Base-by-base conservation (phyloP, 2,113 vertebrate species). In the Tor tambroides region DNA sequence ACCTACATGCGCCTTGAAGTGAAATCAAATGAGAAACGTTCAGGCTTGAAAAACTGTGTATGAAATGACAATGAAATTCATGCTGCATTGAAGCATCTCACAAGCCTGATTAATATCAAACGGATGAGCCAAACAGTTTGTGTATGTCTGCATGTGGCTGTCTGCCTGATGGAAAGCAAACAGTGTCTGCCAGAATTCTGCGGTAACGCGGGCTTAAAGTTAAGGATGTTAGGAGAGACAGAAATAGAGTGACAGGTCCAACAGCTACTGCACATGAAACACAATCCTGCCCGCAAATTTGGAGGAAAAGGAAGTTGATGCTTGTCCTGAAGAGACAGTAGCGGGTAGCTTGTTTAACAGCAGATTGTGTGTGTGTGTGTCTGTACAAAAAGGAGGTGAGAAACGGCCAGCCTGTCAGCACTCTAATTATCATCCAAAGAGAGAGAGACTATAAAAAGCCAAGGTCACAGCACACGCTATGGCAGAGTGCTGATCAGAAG, bases 401-500 rank as follows among this genome's bases (percentile, higher is more conserved):
- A 74, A 72, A 83, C 10, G 14, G 51, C 26, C 21, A 65, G 23
- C 59, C 86, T 78, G 82, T 80, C 80, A 87, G 19, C 38, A 76
- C 56, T 76, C 80, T 51, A 74, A 81, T 74, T 72, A 72, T 83
- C 84, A 88, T 71, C 35, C 61, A 71, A 3, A 38, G 46, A 54
- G 28, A 83, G 78, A 56, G 4, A 23, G 11, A 65, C 84, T 88
- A 89, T 89, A 88, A 88, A 90, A 90, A 87, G 87, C 59, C 82
- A 85, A 87, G 87, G 89, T 87, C 89, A 88, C 19, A 82, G 80
- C 76, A 59, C 71, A 51, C 15, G 43, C 80, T 84, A 30, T 49
- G 67, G 46, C 71, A 83, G 38, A 77, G 28, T 46, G 51, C 83
- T 85, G 84, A 86, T 78, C 76, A 86, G 86, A 79, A 56, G 80